These are phyloP conservation scores for Accipiter cooperii DNA, from an alignment of 2,113 vertebrate species.

Conservation along the genomic window DNA sequence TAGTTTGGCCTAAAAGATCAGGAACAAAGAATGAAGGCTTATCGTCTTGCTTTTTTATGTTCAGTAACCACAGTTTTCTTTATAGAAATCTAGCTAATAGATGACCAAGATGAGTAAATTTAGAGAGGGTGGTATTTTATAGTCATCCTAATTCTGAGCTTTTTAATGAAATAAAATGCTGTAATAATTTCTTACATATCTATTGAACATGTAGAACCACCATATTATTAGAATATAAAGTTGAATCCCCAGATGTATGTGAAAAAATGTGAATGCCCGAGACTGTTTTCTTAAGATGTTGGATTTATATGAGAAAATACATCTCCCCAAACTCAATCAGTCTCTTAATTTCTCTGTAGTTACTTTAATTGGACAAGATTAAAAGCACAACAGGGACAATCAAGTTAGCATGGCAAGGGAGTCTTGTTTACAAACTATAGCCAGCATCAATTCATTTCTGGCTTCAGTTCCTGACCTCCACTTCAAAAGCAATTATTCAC, in stretches of 20 bases:
- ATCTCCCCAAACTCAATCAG: neutral
- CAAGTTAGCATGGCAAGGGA: neutral
- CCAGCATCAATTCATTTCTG: neutral
- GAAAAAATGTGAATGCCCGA: neutral
- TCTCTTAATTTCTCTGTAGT: neutral
- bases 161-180: neutral
- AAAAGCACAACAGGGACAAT: neutral
- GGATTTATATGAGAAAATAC: neutral
- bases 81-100: neutral
- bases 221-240: neutral
- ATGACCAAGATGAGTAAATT: neutral
- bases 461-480: neutral
- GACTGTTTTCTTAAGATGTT: neutral
- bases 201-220: neutral
- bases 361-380: neutral
- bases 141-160: neutral
- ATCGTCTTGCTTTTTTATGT: neutral
- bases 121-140: neutral
- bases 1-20: neutral
- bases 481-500: neutral
- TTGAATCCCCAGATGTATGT: neutral
- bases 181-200: neutral
- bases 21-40: neutral
- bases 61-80: neutral
- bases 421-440: constrained; percentile 35